Evolutionary conservation across 2,113 vertebrate species (phyloP).

Genomic region (Trogon surrucura): DNA sequence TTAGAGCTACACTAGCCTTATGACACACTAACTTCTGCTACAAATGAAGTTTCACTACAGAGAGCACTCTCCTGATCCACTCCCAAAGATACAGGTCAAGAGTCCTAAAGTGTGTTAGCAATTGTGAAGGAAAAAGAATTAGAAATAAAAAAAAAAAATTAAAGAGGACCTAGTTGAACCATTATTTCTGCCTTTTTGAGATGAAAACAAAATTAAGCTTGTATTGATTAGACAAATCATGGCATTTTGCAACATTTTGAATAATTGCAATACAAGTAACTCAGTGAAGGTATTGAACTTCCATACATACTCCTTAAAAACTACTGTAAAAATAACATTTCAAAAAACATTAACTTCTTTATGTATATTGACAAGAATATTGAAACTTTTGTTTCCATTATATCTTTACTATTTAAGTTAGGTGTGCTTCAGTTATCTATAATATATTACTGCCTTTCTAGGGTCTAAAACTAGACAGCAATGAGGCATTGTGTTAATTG

Average conservation of each 20-base stretch:
- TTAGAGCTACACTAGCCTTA: background rate
- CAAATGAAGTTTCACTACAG: background rate
- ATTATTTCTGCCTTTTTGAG: background rate
- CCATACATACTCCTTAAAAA: background rate
- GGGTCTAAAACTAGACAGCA: background rate
- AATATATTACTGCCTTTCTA: background rate
- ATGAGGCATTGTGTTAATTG: background rate
- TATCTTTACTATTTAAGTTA: background rate
- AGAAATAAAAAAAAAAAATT: background rate
- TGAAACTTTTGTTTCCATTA: background rate
- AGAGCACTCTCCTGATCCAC: background rate
- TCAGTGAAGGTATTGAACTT: background rate
- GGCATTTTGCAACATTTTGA: background rate
- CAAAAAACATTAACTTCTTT: background rate
- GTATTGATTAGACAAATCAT: background rate
- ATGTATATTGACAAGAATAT: background rate
- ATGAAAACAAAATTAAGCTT: background rate
- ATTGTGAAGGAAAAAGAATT: background rate
- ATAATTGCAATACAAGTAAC: background rate
- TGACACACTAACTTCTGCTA: background rate
- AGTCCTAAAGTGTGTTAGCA: background rate
- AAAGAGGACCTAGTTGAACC: background rate
- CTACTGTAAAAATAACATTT: background rate
- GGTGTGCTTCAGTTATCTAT: background rate
- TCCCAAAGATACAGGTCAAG: background rate